Evolutionary conservation across 2,888 invertebrate genomes (phyloP).

Genomic region (Caenorhabditis sulstoni): DNA sequence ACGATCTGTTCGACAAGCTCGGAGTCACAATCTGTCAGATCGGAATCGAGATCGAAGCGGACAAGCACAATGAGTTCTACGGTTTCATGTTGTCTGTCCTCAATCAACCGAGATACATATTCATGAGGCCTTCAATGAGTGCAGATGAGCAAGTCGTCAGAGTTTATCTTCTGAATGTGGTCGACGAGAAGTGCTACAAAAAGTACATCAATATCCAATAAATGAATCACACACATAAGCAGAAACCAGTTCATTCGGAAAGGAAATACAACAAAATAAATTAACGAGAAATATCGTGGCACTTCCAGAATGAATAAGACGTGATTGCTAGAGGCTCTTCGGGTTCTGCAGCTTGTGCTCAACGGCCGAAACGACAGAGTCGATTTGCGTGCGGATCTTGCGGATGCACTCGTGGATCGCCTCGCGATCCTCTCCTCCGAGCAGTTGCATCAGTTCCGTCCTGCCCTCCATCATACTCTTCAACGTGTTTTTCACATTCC

Average conservation of each 20-base stretch:
- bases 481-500: constrained; percentile 21
- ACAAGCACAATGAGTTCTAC: neutral
- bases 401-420: constrained; percentile 4
- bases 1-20: constrained; percentile 1
- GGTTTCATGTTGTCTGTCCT: constrained; percentile 3
- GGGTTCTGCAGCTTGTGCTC: neutral
- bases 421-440: constrained; percentile 17
- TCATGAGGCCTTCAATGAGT: neutral
- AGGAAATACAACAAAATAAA: too few species aligned
- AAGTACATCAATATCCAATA: neutral
- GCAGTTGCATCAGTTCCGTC: neutral
- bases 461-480: constrained; percentile 32
- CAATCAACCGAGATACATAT: neutral
- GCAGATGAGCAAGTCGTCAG: neutral
- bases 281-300: too few species aligned
- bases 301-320: too few species aligned
- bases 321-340: too few species aligned
- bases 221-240: too few species aligned
- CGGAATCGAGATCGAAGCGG: neutral
- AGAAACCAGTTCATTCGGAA: constrained; percentile 21
- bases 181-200: neutral
- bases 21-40: constrained; percentile 7
- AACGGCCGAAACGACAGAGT: constrained; percentile 12
- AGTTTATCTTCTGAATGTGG: neutral
- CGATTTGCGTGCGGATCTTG: constrained; percentile 11